A percentile compares a stretch with the other conserved stretches of the same genome.
Conservation (phyloP, 1,140 invertebrate species). For the Nylanderia fulva region DNA sequence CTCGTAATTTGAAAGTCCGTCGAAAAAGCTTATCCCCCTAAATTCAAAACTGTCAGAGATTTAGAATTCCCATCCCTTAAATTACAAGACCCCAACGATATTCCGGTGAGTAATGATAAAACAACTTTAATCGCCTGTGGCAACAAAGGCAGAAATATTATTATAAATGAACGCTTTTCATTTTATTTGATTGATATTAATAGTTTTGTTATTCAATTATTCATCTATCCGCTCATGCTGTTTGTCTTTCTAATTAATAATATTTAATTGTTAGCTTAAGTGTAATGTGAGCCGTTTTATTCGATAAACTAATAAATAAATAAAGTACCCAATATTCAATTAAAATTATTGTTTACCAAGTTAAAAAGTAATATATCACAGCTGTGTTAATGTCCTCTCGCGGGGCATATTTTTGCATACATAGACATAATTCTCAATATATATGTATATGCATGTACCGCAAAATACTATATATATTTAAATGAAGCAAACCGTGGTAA, state of each 20-base stretch:
- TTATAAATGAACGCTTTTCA: neutral
- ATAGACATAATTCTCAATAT: neutral
- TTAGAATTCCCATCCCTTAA: neutral
- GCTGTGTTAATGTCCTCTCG: neutral
- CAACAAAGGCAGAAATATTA: neutral
- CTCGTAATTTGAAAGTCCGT: constrained; percentile 13
- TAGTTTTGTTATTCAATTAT: neutral
- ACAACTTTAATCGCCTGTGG: neutral
- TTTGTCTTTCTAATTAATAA: neutral
- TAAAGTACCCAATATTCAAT: neutral
- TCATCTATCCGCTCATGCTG: neutral
- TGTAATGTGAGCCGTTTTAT: too few relatives aligned
- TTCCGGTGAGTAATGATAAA: neutral
- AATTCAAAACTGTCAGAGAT: constrained; percentile 5
- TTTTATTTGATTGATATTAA: neutral
- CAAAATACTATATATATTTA: constrained; percentile 42
- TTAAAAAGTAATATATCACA: neutral
- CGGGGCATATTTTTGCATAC: neutral
- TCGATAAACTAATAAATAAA: neutral
- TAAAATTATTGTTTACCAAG: neutral
- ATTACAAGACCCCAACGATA: neutral
- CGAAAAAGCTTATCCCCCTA: constrained; percentile 13
- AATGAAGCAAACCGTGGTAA: constrained; percentile 11
- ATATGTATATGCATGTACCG: too few relatives aligned
- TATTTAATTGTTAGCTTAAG: neutral